Conservation (phyloP, 2,113 vertebrate species). For the Athene noctua region DNA sequence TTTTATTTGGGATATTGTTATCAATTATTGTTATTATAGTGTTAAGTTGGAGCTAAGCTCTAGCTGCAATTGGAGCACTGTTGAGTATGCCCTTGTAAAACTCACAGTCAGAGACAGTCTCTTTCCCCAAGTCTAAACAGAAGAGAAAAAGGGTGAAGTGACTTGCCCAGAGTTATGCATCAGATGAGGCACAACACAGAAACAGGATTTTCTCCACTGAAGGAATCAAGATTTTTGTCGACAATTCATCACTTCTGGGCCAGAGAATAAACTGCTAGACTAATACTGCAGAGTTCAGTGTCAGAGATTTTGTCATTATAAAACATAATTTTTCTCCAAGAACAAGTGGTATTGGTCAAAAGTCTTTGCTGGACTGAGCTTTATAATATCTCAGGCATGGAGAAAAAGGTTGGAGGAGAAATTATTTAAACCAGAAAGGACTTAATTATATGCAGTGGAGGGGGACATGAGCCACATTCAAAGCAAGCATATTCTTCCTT, state of each 20-base stretch:
- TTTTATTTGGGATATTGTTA: neutral
- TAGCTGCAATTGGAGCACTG: neutral
- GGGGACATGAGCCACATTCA: conserved; percentile 28
- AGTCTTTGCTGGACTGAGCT: neutral
- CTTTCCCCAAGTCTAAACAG: neutral
- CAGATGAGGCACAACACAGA: neutral
- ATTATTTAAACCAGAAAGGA: conserved; percentile 14
- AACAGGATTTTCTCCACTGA: neutral
- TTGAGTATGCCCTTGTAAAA: neutral
- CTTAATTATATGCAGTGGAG: neutral
- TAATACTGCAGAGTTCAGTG: neutral
- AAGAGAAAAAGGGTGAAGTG: neutral
- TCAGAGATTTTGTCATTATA: neutral
- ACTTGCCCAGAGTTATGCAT: neutral
- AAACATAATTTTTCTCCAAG: neutral
- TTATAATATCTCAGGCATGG: neutral
- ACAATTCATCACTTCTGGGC: neutral
- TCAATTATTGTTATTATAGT: neutral
- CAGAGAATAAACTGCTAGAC: neutral
- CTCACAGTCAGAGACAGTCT: neutral
- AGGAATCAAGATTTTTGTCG: neutral
- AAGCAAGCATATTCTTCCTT: conserved; percentile 1
- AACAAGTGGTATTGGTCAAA: neutral
- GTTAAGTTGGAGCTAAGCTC: neutral
- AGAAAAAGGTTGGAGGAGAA: neutral